Evolutionary conservation across 2,888 invertebrate species (phyloP), one percentile per base, ranked within the genome.

Genomic region (Bibio marci): DNA sequence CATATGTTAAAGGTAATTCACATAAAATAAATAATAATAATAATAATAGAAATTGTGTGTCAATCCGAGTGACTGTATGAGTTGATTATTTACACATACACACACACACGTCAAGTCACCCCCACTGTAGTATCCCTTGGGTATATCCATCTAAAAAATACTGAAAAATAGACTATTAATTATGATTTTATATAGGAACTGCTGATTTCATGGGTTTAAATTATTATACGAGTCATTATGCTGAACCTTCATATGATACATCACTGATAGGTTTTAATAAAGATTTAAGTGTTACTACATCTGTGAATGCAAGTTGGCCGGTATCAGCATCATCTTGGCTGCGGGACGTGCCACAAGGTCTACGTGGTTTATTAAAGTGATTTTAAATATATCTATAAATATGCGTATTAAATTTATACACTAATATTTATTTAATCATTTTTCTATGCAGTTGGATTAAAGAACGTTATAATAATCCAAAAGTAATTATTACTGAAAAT

Each of bases 401-500:
- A 22, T 22, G 8, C 8, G 30, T 30, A 12, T 30, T 30, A 13
- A 7, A 30, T n/a, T n/a, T n/a, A n/a, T n/a, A n/a, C n/a, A n/a
- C n/a, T n/a, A n/a, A n/a, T n/a, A 30, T 30, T 30, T 13, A 11
- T 30, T 30, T 13, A n/a, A n/a, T 30, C 30, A 30, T 30, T 31
- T 31, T 10, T 5, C 8, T 17, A 14, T n/a, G 4, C 11, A 33
- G 33, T 19, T 70, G 67, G 65, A 60, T 73, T n/a, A 66, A 64
- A 46, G 51, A 63, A 0, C 56, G 56, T 19, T 73, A 68, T 50
- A 59, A 64, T 19, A 55, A 69, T 44, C 63, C 65, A 0, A 54
- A 53, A 18, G 58, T 72, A 11, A 52, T 67, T 48, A 65, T 72
- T 17, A 65, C 65, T 0, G 73, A 73, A 46, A 71, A 70, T 45